These are phyloP conservation scores for Muntiacus muntjak DNA, from an alignment of 2,113 vertebrate species.

Conservation along the genomic window DNA sequence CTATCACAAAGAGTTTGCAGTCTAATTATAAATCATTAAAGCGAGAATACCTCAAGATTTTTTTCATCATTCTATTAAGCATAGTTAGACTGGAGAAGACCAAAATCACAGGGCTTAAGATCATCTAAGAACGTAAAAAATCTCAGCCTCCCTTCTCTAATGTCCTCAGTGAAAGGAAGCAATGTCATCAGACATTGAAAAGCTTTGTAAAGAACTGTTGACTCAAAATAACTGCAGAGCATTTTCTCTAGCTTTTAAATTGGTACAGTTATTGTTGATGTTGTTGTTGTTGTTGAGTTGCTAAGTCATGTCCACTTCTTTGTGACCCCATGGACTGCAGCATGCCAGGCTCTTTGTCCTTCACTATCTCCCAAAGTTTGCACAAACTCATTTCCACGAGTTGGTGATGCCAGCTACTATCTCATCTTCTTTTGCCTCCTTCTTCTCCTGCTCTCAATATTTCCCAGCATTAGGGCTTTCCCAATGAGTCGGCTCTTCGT, in stretches of 20 bases:
- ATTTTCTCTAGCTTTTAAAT: not conserved
- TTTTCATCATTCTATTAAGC: not conserved
- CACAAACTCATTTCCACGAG: not conserved
- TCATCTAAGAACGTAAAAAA: not conserved
- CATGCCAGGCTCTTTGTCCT: not conserved
- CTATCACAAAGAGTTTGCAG: not conserved
- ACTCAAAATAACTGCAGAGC: not conserved
- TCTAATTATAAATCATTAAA: not conserved
- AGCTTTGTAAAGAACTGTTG: not conserved
- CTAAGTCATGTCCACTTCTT: not conserved
- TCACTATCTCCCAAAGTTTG: not conserved
- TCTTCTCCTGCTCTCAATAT: not conserved
- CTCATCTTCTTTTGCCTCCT: not conserved
- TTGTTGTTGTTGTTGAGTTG: not conserved
- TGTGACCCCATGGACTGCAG: not conserved
- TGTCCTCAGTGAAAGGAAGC: not conserved
- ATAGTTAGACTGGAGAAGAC: not conserved
- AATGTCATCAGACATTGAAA: not conserved
- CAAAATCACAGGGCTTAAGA: not conserved
- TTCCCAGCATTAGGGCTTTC: not conserved
- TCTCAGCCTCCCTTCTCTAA: not conserved
- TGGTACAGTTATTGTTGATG: not conserved
- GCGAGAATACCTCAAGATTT: not conserved
- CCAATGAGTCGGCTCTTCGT: fast-evolving
- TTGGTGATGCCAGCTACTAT: not conserved